Percentiles rank a stretch among this genome's conserved stretches.
Conservation (phyloP, 2,888 invertebrate genomes). For the Nesidiocoris tenuis region DNA sequence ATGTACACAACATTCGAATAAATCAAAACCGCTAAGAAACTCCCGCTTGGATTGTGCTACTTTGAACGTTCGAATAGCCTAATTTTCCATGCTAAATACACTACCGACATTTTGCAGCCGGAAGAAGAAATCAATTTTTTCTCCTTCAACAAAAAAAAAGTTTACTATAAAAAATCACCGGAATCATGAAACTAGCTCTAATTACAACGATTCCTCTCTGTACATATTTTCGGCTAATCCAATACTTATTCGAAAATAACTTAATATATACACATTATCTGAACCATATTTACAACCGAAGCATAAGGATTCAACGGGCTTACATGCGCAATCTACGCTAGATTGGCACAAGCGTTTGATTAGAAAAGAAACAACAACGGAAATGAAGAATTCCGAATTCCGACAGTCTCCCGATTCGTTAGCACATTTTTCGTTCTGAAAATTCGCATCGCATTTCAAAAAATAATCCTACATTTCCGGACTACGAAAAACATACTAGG, state of each 20-base stretch:
- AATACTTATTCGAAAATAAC: neutral
- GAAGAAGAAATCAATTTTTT: neutral
- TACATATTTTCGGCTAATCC: slow-evolving; percentile 8
- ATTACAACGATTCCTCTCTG: slow-evolving; percentile 4
- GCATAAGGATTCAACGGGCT: slow-evolving; percentile 8
- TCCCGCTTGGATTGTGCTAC: neutral
- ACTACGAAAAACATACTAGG: no score
- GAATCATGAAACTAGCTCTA: slow-evolving; percentile 6
- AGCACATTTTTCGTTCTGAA: no score
- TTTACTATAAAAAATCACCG: neutral
- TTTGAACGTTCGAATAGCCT: neutral
- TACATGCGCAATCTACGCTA: slow-evolving; percentile 26
- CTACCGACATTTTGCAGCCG: slow-evolving; percentile 13
- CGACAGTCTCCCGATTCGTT: neutral
- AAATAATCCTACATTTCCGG: no score
- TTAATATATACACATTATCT: neutral
- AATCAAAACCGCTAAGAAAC: neutral
- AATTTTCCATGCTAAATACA: slow-evolving; percentile 1
- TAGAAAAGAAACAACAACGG: neutral
- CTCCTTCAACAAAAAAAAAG: slow-evolving; percentile 5
- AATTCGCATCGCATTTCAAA: no score
- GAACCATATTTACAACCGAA: neutral
- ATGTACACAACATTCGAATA: neutral
- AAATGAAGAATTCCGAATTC: neutral
- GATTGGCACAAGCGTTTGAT: slow-evolving; percentile 28